Evolutionary conservation across 2,888 invertebrate species (phyloP).

Genomic region (Agonopterix arenella): DNA sequence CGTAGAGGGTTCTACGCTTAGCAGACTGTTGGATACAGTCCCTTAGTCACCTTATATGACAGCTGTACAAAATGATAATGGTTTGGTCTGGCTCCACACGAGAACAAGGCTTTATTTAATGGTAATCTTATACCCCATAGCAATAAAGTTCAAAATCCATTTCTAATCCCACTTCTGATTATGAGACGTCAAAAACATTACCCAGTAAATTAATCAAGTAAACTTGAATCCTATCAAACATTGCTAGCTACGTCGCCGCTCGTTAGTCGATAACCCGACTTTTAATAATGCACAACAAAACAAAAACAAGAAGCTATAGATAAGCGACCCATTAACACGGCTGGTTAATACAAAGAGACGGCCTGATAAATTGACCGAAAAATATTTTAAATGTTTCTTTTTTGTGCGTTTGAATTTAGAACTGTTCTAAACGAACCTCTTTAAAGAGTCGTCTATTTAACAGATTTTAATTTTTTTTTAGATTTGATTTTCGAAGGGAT

Average conservation of each 20-base stretch:
- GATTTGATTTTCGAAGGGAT: too few species aligned
- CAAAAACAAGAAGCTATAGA: slow-evolving; percentile 50
- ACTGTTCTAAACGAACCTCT: not conserved
- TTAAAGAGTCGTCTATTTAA: too few species aligned
- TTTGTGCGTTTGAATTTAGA: slow-evolving; percentile 16
- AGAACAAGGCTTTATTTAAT: too few species aligned
- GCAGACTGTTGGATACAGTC: too few species aligned
- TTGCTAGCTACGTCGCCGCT: slow-evolving; percentile 29
- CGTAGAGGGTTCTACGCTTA: too few species aligned
- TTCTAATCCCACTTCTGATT: not conserved
- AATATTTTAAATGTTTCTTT: slow-evolving; percentile 19
- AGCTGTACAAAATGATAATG: too few species aligned
- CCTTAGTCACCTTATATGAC: too few species aligned
- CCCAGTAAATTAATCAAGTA: slow-evolving; percentile 28
- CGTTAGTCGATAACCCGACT: slow-evolving; percentile 49
- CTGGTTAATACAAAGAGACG: slow-evolving; percentile 57
- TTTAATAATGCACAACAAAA: slow-evolving; percentile 58
- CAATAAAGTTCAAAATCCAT: too few species aligned
- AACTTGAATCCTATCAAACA: slow-evolving; percentile 21
- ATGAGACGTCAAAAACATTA: slow-evolving; percentile 22
- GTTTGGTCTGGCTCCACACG: too few species aligned
- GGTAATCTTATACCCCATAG: too few species aligned
- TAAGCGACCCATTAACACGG: slow-evolving; percentile 60
- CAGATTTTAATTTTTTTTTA: too few species aligned
- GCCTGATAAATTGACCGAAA: slow-evolving; percentile 45